Evolutionary conservation across 2,113 vertebrate genomes (phyloP).

Genomic region (Piaya cayana): DNA sequence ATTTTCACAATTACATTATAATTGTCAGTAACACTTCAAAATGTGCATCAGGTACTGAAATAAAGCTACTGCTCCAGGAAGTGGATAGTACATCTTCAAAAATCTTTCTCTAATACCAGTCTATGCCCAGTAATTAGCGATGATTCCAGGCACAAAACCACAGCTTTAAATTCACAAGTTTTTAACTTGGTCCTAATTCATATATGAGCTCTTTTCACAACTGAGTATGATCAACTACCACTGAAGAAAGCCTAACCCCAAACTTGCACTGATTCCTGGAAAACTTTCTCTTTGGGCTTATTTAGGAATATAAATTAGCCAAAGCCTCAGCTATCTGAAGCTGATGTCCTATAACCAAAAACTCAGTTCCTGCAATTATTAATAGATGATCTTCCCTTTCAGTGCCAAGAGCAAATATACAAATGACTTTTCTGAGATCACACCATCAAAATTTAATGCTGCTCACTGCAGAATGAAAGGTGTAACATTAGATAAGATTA

Average conservation of each 20-base stretch:
- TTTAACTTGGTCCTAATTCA: neutral
- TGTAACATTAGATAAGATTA: neutral
- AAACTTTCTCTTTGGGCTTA: neutral
- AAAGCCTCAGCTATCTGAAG: constrained; percentile 32
- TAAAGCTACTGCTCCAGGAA: neutral
- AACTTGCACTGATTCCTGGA: neutral
- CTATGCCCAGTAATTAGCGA: neutral
- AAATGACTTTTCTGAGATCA: neutral
- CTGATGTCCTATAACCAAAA: neutral
- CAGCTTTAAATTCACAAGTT: neutral
- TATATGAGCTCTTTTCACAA: neutral
- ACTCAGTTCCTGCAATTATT: neutral
- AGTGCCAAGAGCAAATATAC: neutral
- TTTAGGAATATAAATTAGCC: neutral
- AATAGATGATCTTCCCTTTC: neutral
- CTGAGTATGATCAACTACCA: neutral
- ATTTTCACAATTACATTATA: neutral
- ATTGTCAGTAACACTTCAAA: neutral
- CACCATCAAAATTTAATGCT: neutral
- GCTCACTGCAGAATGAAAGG: neutral
- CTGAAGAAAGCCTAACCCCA: neutral
- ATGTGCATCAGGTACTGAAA: neutral
- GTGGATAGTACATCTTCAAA: neutral
- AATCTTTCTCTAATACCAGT: neutral
- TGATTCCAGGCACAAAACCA: neutral